These are phyloP conservation scores for Tortrix viridana DNA, from an alignment of 2,888 invertebrate genomes.

Conservation along the genomic window DNA sequence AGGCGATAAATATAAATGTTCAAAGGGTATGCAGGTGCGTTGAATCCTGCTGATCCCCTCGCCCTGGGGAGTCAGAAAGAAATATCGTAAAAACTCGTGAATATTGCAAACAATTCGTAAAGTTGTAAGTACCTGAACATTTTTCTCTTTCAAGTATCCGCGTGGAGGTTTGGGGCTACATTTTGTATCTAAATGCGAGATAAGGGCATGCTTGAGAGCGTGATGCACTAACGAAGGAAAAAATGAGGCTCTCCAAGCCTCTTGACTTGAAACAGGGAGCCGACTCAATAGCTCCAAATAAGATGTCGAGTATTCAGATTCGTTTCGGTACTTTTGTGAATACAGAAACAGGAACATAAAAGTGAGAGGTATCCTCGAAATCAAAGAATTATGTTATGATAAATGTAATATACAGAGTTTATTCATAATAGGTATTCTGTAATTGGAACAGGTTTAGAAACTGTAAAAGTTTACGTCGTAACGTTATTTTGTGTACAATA, in stretches of 20 bases:
- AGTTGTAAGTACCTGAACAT: slow-evolving; percentile 62
- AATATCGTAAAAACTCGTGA: slow-evolving; percentile 73
- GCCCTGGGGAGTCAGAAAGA: slow-evolving; percentile 59
- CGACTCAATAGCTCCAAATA: slow-evolving; percentile 23
- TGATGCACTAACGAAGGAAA: slow-evolving; percentile 52
- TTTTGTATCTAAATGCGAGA: slow-evolving; percentile 45
- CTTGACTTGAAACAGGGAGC: slow-evolving; percentile 30
- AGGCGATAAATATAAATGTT: slow-evolving; percentile 60
- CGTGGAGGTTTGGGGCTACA: slow-evolving; percentile 48
- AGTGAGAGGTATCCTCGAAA: neutral
- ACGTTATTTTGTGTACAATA: slow-evolving; percentile 39
- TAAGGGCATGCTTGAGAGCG: slow-evolving; percentile 43
- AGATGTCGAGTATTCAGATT: slow-evolving; percentile 17
- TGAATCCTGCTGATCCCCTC: slow-evolving; percentile 63
- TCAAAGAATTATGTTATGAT: too few relatives aligned
- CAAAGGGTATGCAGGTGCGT: slow-evolving; percentile 70
- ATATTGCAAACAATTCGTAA: slow-evolving; percentile 67
- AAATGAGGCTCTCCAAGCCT: slow-evolving; percentile 52
- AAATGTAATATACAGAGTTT: too few relatives aligned
- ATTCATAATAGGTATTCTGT: too few relatives aligned
- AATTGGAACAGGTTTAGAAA: neutral
- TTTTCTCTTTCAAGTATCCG: slow-evolving; percentile 59
- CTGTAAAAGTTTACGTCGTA: neutral
- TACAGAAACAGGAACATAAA: neutral
- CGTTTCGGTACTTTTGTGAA: neutral